Evolutionary conservation across 2,888 invertebrate genomes (phyloP).

Genomic region (Andrena fulva): DNA sequence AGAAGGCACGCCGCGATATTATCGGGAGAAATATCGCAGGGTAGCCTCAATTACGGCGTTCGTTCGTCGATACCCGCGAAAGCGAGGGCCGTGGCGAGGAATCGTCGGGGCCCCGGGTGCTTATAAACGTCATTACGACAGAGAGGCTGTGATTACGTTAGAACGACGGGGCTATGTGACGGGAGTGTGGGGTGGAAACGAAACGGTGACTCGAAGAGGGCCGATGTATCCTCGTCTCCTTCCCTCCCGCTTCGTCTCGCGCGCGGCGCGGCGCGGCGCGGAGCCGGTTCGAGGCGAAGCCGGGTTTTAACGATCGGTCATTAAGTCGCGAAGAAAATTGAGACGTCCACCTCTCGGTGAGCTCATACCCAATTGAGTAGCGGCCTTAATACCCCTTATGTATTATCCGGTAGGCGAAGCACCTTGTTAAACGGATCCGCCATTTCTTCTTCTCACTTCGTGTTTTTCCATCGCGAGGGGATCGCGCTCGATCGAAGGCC

Average conservation of each 20-base stretch:
- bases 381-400: slow-evolving; percentile 78
- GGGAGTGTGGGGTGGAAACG: slow-evolving; percentile 46
- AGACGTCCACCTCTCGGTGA: slow-evolving; percentile 79
- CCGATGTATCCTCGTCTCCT: slow-evolving; percentile 40
- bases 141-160: slow-evolving; percentile 69
- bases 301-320: slow-evolving; percentile 83
- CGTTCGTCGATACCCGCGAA: slow-evolving; percentile 27
- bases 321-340: slow-evolving; percentile 83
- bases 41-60: background rate
- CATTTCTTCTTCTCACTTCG: slow-evolving; percentile 66
- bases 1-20: background rate
- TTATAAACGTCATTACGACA: slow-evolving; percentile 75
- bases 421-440: slow-evolving; percentile 70
- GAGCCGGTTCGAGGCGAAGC: slow-evolving; percentile 79
- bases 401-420: slow-evolving; percentile 76
- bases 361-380: slow-evolving; percentile 77
- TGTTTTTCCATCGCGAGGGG: slow-evolving; percentile 47
- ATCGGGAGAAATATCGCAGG: background rate
- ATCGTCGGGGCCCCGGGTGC: slow-evolving; percentile 29
- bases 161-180: slow-evolving; percentile 37
- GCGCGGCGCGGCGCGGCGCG: slow-evolving; percentile 27
- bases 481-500: slow-evolving; percentile 56
- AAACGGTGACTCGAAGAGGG: slow-evolving; percentile 30
- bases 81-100: slow-evolving; percentile 15
- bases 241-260: slow-evolving; percentile 35